These are phyloP conservation scores for Phaetusa simplex DNA, from an alignment of 2,113 vertebrate genomes.

Conservation along the genomic window DNA sequence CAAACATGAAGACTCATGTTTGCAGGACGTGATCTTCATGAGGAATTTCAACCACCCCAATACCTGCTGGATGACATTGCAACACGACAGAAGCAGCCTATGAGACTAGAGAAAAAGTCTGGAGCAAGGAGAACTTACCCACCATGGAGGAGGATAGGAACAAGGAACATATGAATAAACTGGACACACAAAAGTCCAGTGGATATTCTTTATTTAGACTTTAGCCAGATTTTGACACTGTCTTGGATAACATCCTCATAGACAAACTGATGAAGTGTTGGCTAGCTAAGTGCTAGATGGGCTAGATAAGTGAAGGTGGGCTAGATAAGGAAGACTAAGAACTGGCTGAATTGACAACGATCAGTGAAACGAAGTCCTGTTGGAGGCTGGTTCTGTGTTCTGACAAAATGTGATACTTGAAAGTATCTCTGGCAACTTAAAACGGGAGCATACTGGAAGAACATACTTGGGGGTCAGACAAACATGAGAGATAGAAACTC, in stretches of 20 bases:
- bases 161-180: background rate
- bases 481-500: background rate
- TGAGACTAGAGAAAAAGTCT: background rate
- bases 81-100: background rate
- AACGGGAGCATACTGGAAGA: background rate
- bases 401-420: background rate
- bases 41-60: background rate
- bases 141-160: background rate
- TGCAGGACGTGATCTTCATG: background rate
- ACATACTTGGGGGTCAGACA: background rate
- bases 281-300: background rate
- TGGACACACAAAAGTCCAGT: no score
- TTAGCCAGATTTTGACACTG: background rate
- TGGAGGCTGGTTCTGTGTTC: background rate
- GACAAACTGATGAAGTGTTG: background rate
- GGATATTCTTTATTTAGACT: background rate
- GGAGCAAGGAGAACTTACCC: background rate
- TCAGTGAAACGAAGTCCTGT: background rate
- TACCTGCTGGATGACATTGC: background rate
- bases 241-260: background rate
- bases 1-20: background rate
- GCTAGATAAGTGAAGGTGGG: background rate
- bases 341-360: background rate
- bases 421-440: background rate
- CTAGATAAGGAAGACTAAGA: background rate